Base-by-base conservation (phyloP, 1,140 invertebrate species). In the Lasioglossum baleicum region DNA sequence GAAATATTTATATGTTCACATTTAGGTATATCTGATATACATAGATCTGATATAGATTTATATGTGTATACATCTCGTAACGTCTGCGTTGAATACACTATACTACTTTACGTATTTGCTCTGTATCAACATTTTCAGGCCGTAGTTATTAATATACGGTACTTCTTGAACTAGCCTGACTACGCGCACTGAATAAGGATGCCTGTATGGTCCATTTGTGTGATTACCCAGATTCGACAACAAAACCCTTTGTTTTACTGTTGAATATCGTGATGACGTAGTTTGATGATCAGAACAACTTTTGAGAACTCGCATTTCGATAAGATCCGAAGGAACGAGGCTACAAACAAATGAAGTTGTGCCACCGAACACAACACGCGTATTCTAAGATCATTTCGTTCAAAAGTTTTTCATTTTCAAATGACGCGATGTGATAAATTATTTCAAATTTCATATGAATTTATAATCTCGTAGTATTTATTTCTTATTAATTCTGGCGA, bases 141-240 rank as follows among this genome's bases (percentile, higher is more conserved):
- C 2, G 56, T 8, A 8, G 17, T 20, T 58, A 58, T n/a, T 58
- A 58, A 48, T n/a, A 42, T 31, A 67, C 48, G 10, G 10, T 31
- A 61, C 58, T 66, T 15, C 48, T 77, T 20, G 31, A 75, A 75
- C 61, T 53, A 20, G 66, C 63, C 17, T 61, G 75, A 13, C 63
- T 44, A 48, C 42, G 7, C 17, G 51, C 72, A 56, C 73, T 58
- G 68, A 82, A 75, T 65, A 67, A 76, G 81, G 72, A 48, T 61
- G 66, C 58, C 22, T 53, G 64, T 65, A 44, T 58, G 74, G 80
- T 77, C 73, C 77, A 69, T 82, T 76, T 80, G 72, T 77, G 60
- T 70, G 87, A 86, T 89, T 88, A 87, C 87, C 87, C 48, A 88
- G 85, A 89, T 89, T 66, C 68, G 65, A 79, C 80, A 75, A 89